Percentiles rank a stretch among this genome's conserved stretches.
phyloP scores from a whole-genome alignment of 1,140 invertebrate species.

The Agrilus planipennis region DNA sequence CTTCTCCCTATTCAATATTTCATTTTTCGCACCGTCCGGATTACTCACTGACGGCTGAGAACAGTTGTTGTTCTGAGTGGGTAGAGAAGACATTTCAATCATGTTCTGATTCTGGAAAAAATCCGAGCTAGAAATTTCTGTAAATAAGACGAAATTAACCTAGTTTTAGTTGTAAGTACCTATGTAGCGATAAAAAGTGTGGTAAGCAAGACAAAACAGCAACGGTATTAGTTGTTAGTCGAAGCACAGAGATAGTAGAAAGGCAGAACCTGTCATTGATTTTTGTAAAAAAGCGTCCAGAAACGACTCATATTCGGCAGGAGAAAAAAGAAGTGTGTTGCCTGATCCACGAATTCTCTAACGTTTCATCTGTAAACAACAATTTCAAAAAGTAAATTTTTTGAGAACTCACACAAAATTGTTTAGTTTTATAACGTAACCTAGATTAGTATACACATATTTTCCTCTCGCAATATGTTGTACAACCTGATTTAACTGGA shows the following conservation, averaged over 20 bases:
- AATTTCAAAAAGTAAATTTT: too few relatives aligned
- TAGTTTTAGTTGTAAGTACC: slow-evolving; percentile 33
- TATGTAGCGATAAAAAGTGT: slow-evolving; percentile 4
- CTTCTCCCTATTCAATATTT: slow-evolving; percentile 13
- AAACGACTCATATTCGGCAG: slow-evolving; percentile 2
- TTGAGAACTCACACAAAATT: too few relatives aligned
- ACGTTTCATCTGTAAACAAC: too few relatives aligned
- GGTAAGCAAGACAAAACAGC: slow-evolving; percentile 4
- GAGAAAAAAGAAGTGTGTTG: slow-evolving; percentile 4
- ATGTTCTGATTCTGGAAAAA: slow-evolving; percentile 37
- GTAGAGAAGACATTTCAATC: slow-evolving; percentile 49
- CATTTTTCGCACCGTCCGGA: slow-evolving; percentile 12
- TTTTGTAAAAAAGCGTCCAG: slow-evolving; percentile 1
- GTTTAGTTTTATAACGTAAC: too few relatives aligned
- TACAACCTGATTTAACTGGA: too few relatives aligned
- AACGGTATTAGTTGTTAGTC: slow-evolving; percentile 8
- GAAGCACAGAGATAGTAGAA: slow-evolving; percentile 2
- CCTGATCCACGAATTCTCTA: too few relatives aligned
- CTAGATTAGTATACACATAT: too few relatives aligned
- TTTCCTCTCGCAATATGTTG: too few relatives aligned
- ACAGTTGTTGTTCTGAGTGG: slow-evolving; percentile 47
- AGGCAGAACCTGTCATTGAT: too few relatives aligned
- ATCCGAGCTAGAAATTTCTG: slow-evolving; percentile 36
- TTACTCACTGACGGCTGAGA: slow-evolving; percentile 21
- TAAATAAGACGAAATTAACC: slow-evolving; percentile 35